Conservation (phyloP, 1,140 invertebrate species). For the Heterodera carotae region DNA sequence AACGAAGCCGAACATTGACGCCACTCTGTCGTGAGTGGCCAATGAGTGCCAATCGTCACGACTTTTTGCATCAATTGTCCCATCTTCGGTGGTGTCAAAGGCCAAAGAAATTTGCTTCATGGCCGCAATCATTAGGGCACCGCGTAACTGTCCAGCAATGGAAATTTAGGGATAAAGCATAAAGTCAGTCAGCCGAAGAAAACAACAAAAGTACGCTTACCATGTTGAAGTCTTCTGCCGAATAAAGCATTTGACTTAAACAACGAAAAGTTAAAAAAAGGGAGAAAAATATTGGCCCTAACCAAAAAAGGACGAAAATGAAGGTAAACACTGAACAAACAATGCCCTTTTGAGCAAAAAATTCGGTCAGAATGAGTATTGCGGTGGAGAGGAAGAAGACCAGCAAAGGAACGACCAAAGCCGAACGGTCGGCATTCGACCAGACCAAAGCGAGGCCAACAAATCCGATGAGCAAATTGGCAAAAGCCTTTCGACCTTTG, state of each 20-base stretch:
- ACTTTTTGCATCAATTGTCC: not conserved
- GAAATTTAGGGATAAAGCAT: conserved; percentile 3
- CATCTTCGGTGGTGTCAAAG: conserved; percentile 18
- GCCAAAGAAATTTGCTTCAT: conserved; percentile 42
- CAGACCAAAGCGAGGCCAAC: conserved; percentile 2
- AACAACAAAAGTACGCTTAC: not conserved
- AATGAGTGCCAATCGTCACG: not conserved
- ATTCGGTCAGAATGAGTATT: not conserved
- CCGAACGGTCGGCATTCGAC: conserved; percentile 11
- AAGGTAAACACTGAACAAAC: conserved; percentile 21
- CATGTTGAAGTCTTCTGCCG: not conserved
- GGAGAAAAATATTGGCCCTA: not conserved
- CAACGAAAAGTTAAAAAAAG: not conserved
- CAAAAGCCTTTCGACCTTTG: not conserved
- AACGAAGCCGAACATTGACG: conserved; percentile 14
- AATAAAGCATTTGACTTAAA: not conserved
- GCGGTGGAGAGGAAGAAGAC: conserved; percentile 6
- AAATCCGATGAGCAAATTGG: conserved; percentile 10
- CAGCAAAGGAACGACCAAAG: conserved; percentile 8
- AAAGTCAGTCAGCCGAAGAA: not conserved
- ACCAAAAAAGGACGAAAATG: conserved; percentile 18
- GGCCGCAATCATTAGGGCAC: conserved; percentile 39
- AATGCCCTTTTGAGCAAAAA: not conserved
- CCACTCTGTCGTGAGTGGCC: not conserved
- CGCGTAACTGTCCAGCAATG: conserved; percentile 36